Evolutionary conservation across 2,888 invertebrate species (phyloP).

Genomic region (Volucella bombylans): DNA sequence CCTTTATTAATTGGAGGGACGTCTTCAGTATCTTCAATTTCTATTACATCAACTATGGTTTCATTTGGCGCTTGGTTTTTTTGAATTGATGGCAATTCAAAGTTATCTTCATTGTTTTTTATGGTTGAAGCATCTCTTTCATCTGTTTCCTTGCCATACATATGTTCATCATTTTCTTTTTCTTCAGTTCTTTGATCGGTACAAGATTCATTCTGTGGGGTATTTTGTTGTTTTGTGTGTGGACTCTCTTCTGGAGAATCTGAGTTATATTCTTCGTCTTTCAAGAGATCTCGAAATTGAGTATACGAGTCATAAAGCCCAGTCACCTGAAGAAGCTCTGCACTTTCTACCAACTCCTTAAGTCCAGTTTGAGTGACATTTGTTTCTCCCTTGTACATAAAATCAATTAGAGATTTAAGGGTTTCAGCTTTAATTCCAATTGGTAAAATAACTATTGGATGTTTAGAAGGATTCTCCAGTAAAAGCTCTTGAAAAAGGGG

Average conservation of each 20-base stretch:
- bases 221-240: not conserved
- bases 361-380: slow-evolving; percentile 90
- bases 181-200: no score
- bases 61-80: not conserved
- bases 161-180: no score
- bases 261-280: not conserved
- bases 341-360: slow-evolving; percentile 88
- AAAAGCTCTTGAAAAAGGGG: slow-evolving; percentile 84
- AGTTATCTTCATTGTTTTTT: no score
- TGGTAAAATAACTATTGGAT: slow-evolving; percentile 89
- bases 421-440: slow-evolving; percentile 90
- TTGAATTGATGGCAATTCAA: no score
- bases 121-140: no score
- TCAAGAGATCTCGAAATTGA: slow-evolving; percentile 27
- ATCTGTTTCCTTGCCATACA: no score
- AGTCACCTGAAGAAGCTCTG: slow-evolving; percentile 89
- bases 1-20: not conserved
- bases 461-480: slow-evolving; percentile 87
- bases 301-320: slow-evolving; percentile 81
- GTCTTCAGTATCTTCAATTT: slow-evolving; percentile 48
- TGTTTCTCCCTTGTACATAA: slow-evolving; percentile 93
- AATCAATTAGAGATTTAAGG: slow-evolving; percentile 90
- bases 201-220: no score
- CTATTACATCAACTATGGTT: slow-evolving; percentile 19
- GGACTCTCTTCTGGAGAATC: not conserved